Conservation (phyloP, 2,888 invertebrate species). For the Timandra comae region DNA sequence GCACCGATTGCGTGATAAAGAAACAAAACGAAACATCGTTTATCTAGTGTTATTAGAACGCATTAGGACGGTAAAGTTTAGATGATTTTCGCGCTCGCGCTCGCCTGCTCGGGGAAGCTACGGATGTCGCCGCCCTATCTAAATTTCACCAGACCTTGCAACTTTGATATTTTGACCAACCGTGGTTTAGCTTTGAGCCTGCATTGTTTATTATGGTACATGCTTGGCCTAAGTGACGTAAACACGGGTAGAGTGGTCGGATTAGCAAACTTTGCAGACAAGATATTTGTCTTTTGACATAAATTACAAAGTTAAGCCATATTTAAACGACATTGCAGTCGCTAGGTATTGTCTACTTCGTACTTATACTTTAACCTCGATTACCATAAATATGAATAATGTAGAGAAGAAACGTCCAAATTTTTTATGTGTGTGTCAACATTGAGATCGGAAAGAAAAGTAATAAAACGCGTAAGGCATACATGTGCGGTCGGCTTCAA, state of each 20-base stretch:
- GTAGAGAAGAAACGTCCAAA: constrained; percentile 32
- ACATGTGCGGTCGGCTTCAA: constrained; percentile 47
- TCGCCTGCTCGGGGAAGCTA: constrained; percentile 26
- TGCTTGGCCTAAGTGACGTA: constrained; percentile 10
- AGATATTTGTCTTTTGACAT: background rate
- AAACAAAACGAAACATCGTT: constrained; percentile 41
- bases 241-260: background rate
- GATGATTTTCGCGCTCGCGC: constrained; percentile 25
- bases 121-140: constrained; percentile 32
- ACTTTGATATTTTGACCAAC: constrained; percentile 32
- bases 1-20: constrained; percentile 41
- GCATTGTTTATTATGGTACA: constrained; percentile 25
- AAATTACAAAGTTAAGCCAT: background rate
- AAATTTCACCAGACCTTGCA: constrained; percentile 22
- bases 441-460: constrained; percentile 45
- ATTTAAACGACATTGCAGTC: background rate
- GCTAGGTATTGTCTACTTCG: background rate
- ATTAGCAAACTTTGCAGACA: background rate
- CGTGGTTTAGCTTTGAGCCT: constrained; percentile 18
- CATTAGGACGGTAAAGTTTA: constrained; percentile 30
- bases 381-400: constrained; percentile 27
- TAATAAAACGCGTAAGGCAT: constrained; percentile 52
- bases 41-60: constrained; percentile 31
- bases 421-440: constrained; percentile 32
- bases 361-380: constrained; percentile 5